A percentile compares a stretch with the other conserved stretches of the same genome.
phyloP scores from a whole-genome alignment of 2,888 invertebrate species.

The Leuctra nigra region DNA sequence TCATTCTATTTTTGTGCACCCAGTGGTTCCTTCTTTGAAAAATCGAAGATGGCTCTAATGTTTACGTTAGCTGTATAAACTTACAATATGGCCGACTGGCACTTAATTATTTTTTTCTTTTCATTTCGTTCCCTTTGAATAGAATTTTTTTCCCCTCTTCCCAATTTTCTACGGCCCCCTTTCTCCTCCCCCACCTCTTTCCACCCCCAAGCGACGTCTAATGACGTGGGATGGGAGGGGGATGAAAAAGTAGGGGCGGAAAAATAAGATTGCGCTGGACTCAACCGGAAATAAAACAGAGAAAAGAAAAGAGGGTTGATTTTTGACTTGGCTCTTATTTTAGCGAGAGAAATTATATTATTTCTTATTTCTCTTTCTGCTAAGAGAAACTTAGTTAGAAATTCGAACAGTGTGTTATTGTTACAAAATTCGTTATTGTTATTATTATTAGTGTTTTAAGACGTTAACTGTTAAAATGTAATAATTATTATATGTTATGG shows the following conservation, averaged over 20 bases:
- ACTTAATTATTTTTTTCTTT: constrained; percentile 5
- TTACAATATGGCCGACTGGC: constrained; percentile 12
- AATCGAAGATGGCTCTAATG: neutral
- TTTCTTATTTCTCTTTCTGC: neutral
- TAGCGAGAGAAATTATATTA: neutral
- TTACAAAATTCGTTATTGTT: no score
- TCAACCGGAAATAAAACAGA: constrained; percentile 24
- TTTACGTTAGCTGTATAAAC: neutral
- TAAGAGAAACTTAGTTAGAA: neutral
- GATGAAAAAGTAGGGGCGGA: constrained; percentile 19
- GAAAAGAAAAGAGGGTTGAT: constrained; percentile 20
- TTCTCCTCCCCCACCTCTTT: no score
- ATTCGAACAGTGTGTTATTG: no score
- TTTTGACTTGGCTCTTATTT: constrained; percentile 6
- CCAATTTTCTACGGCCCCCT: constrained; percentile 1
- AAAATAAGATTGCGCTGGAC: constrained; percentile 26
- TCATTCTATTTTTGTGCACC: neutral
- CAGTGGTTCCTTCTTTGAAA: neutral
- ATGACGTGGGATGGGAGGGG: constrained; percentile 19
- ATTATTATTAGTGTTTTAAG: no score
- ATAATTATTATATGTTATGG: no score
- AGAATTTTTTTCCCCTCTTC: constrained; percentile 12
- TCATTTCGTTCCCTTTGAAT: constrained; percentile 13
- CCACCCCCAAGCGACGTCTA: neutral
- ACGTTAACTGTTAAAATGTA: no score